Evolutionary conservation across 2,113 vertebrate species (phyloP), one percentile per base, ranked within the genome.

Genomic region (Pholis gunnellus): DNA sequence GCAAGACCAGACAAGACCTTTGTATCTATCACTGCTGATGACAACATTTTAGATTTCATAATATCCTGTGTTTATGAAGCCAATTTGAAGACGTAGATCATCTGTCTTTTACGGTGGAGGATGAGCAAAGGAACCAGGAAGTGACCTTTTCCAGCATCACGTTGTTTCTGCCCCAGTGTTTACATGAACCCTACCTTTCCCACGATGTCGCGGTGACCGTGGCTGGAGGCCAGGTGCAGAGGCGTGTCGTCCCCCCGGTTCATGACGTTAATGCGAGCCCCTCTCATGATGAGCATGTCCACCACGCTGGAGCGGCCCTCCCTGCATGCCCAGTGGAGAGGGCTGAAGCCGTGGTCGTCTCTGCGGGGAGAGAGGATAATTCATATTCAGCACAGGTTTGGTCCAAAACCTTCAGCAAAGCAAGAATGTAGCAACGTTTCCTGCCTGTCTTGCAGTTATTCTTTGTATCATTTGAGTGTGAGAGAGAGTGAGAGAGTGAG

Each of bases 281-380:
- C 98, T 25, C 98, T 95, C 98, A 99, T 99, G 87, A 99, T 97
- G 61, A 99, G 95, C 98, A 99, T 99, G 94, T 99, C 98, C 65
- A 99, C 98, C 86, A 99, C 96, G 0, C 92, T 97, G 54, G 96
- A 95, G 59, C 98, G 97, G 48, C 98, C 98, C 79, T 99, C 98
- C 0, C 98, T 95, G 90, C 98, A 99, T 0, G 98, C 98, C 98
- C 98, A 99, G 95, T 99, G 98, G 67, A 99, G 94, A 2, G 98
- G 98, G 88, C 98, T 99, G 93, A 99, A 99, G 68, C 98, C 98
- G 0, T 99, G 98, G 94, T 99, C 98, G 1, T 99, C 98, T 79
- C 98, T 99, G 89, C 13, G 6, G 54, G 6, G 8, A 72, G 6
- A 81, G 22, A 65, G 7, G 38, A 50, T 13, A 22, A 59, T 38